Evolutionary conservation across 2,888 invertebrate genomes (phyloP).

Genomic region (Oscheius sp.): DNA sequence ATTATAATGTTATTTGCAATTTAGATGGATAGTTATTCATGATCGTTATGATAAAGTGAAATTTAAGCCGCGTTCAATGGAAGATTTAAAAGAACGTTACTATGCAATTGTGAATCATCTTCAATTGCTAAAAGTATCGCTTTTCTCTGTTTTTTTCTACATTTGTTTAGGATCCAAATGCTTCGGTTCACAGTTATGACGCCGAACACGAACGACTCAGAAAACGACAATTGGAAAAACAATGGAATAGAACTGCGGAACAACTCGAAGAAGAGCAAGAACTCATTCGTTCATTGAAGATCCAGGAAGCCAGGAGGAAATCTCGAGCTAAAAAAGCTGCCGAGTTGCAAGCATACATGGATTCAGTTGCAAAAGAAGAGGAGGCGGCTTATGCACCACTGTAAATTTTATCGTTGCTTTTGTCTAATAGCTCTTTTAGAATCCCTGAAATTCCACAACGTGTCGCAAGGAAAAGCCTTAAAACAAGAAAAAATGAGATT

Average conservation of each 20-base stretch:
- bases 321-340: too few relatives aligned
- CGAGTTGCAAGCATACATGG: too few relatives aligned
- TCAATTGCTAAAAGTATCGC: too few relatives aligned
- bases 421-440: too few relatives aligned
- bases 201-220: slow-evolving; percentile 92
- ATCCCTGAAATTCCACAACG: too few relatives aligned
- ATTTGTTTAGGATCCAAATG: slow-evolving; percentile 43
- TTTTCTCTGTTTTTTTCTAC: not conserved
- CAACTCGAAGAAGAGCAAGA: slow-evolving; percentile 91
- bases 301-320: too few relatives aligned
- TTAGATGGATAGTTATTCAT: slow-evolving; percentile 86
- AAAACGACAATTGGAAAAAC: slow-evolving; percentile 89
- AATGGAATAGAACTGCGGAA: slow-evolving; percentile 95
- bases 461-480: too few relatives aligned
- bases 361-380: too few relatives aligned
- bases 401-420: too few relatives aligned
- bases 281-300: slow-evolving; percentile 86
- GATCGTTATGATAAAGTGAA: slow-evolving; percentile 91
- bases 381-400: too few relatives aligned
- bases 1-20: not conserved
- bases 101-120: slow-evolving; percentile 39
- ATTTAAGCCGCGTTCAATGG: slow-evolving; percentile 83
- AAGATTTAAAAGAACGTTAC: slow-evolving; percentile 91
- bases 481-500: too few relatives aligned
- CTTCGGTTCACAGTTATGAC: slow-evolving; percentile 80